Evolutionary conservation across 2,113 vertebrate genomes (phyloP), one percentile per base, ranked within the genome.

Genomic region (Labeo catla): DNA sequence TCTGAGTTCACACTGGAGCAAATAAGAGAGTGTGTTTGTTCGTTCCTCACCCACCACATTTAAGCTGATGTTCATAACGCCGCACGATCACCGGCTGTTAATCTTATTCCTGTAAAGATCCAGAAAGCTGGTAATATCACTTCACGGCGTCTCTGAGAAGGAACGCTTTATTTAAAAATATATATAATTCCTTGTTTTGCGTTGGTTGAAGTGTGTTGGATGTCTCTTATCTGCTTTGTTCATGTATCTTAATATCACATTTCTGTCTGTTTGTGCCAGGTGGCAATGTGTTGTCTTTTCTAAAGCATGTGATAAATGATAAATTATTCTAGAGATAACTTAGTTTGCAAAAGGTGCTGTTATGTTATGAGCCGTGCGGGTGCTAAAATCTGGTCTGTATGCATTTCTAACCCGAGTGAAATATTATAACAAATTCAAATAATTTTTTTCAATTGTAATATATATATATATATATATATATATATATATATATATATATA

Each of bases 41-140:
- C 91, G 91, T 92, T 88, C 91, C 86, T 84, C 90, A 93, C 93
- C 91, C 90, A 89, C 77, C 93, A 91, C 93, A 93, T 91, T 93
- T 92, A 92, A 93, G 92, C 93, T 93, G 92, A 94, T 93, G 92
- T 93, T 93, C 82, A 85, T 90, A 93, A 92, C 74, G 19, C 66
- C 92, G 92, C 94, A 84, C 93, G 91, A 94, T 92, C 93, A 91
- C 93, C 91, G 50, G 89, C 65, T 87, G 89, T 87, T 91, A 91
- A 90, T 91, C 90, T 87, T 83, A 72, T 80, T 70, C 34, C 47
- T 61, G 47, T 23, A 49, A 50, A 81, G 45, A 19, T 57, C 34
- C 66, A n/a, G 39, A 39, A 57, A 52, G 28, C 81, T 82, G 81
- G 45, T 52, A 82, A 82, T 82, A 70, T 82, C 21, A 45, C 73